Conservation (phyloP, 2,113 vertebrate genomes). For the Paracanthobrama guichenoti region DNA sequence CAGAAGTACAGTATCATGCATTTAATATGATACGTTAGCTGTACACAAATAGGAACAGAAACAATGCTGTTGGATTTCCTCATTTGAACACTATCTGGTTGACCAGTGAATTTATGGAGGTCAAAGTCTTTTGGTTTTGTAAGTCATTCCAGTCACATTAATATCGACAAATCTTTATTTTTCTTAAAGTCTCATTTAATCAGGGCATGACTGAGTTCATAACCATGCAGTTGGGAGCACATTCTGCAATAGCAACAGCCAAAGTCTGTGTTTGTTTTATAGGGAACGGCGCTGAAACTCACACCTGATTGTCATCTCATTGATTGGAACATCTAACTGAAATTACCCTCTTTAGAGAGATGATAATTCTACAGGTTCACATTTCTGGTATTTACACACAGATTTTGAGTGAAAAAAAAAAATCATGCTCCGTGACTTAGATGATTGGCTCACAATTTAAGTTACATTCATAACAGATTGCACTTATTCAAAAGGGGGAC, state of each 20-base stretch:
- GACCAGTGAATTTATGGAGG: not conserved
- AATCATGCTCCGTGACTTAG: not conserved
- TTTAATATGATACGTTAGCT: not conserved
- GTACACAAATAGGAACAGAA: not conserved
- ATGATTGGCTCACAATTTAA: not conserved
- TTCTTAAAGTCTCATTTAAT: not conserved
- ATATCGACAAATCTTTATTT: not conserved
- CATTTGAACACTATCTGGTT: not conserved
- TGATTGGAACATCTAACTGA: conserved; percentile 15
- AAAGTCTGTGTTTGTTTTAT: conserved; percentile 42
- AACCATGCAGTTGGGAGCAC: not conserved
- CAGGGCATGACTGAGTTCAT: not conserved
- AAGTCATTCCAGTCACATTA: not conserved
- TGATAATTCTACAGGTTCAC: not conserved
- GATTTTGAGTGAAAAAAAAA: not conserved
- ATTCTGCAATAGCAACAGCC: not conserved
- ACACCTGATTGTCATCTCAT: conserved; percentile 3
- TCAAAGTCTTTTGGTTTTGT: not conserved
- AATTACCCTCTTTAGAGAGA: conserved; percentile 11
- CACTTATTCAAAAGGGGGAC: not conserved
- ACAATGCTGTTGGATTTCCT: conserved; percentile 2
- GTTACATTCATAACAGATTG: not conserved
- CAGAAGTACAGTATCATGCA: not conserved
- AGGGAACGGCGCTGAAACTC: conserved; percentile 17
- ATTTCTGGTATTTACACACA: not conserved